phyloP scores from a whole-genome alignment of 2,888 invertebrate genomes.

The Peribatodes rhomboidaria region DNA sequence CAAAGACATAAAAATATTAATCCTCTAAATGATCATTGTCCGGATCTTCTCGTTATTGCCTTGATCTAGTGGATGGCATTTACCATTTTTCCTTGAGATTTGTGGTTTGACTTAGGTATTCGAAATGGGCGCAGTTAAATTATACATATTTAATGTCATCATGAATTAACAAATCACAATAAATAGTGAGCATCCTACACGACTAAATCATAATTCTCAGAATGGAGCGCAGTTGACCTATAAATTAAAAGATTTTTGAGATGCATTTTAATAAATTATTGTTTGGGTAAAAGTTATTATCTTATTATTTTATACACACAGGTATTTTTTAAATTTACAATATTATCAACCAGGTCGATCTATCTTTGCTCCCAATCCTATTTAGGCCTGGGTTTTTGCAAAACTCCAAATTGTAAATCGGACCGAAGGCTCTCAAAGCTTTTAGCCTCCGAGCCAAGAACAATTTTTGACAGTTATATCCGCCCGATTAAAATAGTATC shows the following conservation, averaged over 20 bases:
- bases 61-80: constrained; percentile 30
- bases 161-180: constrained; percentile 10
- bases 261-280: neutral
- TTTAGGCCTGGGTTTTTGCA: too few species aligned
- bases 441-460: too few species aligned
- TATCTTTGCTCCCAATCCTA: too few species aligned
- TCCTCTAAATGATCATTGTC: constrained; percentile 1
- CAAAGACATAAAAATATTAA: constrained; percentile 1
- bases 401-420: too few species aligned
- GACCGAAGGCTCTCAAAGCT: too few species aligned
- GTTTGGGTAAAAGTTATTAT: too few species aligned
- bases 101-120: constrained; percentile 5
- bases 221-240: neutral
- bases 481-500: too few species aligned
- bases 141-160: constrained; percentile 23
- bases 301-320: too few species aligned
- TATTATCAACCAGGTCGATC: too few species aligned
- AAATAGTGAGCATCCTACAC: constrained; percentile 2
- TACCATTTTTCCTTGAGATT: constrained; percentile 29
- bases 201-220: too few species aligned
- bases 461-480: too few species aligned
- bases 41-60: constrained; percentile 6
- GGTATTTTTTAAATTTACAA: too few species aligned
- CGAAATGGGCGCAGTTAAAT: constrained; percentile 17
- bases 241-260: neutral